Base-by-base conservation (phyloP, 1,140 invertebrate genomes). In the Latrodectus geometricus region DNA sequence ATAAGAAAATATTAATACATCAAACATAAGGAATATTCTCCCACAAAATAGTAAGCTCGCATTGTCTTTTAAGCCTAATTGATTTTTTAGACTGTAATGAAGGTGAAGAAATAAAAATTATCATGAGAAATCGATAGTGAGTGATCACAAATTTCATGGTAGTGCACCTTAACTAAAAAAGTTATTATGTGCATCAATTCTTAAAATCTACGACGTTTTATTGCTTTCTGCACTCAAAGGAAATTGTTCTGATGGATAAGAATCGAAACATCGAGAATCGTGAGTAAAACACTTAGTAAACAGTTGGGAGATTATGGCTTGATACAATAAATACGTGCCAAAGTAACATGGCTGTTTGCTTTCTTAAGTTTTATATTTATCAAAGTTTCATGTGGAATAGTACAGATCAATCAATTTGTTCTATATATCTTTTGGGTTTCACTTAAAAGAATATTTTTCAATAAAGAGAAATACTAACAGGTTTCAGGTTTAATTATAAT, bases 191-290 rank as follows among this genome's bases (percentile, higher is more conserved):
- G 68, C 79, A 73, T 73, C 52, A 73, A 61, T 82, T 82, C 69
- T 73, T 82, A 48, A 82, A 21, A 48, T 49, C 69, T 48, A 20
- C 66, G 61, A 35, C 23, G 21, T 73, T 82, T 82, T 82, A 82
- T 82, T 66, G 79, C 79, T 68, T 82, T 82, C 49, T 82, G 68
- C 79, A 82, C 79, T 82, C 69, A 82, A 73, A 61, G 79, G 72
- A 79, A 82, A 82, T 82, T 82, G 79, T 82, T 35, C 54, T 50
- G 79, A 82, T 54, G 69, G 78, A 48, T 52, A 74, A 35, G 21
- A 11, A 21, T 69, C 21, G 68, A 23, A 69, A n/a, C 9, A 23
- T n/a, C 72, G 12, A 3, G 21, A 73, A 49, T 49, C 20, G 65
- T 12, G 79, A 82, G 49, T 23, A 80, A 80, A 80, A 80, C 68